Evolutionary conservation across 2,113 vertebrate genomes (phyloP).

Genomic region (Cyanocitta stelleri): DNA sequence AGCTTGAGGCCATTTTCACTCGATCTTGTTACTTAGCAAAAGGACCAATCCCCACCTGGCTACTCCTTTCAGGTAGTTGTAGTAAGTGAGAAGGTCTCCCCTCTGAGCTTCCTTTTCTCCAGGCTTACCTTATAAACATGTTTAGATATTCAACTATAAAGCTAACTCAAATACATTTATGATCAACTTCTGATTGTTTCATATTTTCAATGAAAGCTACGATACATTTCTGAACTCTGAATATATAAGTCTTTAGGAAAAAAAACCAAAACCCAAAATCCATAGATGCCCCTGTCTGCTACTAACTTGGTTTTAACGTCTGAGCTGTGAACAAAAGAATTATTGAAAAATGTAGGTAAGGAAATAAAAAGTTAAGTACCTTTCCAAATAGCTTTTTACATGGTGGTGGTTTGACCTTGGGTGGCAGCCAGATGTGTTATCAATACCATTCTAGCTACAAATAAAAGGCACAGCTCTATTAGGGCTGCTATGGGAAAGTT

Average conservation of each 20-base stretch:
- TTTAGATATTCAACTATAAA: background rate
- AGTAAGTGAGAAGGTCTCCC: fast-evolving
- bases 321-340: background rate
- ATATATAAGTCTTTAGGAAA: background rate
- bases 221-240: background rate
- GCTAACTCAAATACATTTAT: background rate
- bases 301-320: background rate
- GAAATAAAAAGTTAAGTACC: background rate
- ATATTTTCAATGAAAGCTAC: background rate
- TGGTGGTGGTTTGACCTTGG: background rate
- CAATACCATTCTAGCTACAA: background rate
- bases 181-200: background rate
- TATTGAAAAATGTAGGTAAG: background rate
- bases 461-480: background rate
- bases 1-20: background rate
- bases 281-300: background rate
- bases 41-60: background rate
- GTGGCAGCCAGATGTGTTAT: background rate
- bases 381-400: background rate
- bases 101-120: background rate
- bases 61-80: background rate
- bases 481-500: background rate
- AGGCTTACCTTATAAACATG: background rate
- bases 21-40: background rate
- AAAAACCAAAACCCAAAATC: background rate